These are phyloP conservation scores for Melanotaenia duboulayi DNA, from an alignment of 2,113 vertebrate species.

Conservation along the genomic window DNA sequence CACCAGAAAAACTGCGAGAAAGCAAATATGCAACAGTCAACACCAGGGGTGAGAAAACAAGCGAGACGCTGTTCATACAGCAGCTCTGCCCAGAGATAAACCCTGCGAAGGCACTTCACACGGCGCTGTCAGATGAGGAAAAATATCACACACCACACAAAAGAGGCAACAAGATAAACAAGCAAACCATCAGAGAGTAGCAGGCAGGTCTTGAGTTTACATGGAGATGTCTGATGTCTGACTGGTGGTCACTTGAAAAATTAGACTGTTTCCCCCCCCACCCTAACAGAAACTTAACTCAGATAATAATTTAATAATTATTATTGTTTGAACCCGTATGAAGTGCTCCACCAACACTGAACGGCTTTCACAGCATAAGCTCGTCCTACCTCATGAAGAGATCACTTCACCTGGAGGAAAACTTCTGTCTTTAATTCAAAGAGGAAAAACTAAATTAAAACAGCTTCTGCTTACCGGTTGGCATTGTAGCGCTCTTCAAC, in stretches of 20 bases:
- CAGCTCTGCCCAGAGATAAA: conserved; percentile 24
- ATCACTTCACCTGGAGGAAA: conserved; percentile 6
- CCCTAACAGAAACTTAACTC: neutral
- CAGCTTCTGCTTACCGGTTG: conserved; percentile 71
- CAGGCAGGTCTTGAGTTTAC: conserved; percentile 7
- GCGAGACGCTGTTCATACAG: conserved; percentile 44
- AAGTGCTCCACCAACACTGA: conserved; percentile 21
- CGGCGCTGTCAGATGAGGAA: conserved; percentile 51
- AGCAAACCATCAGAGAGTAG: conserved; percentile 23
- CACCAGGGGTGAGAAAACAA: conserved; percentile 52
- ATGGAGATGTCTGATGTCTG: conserved; percentile 25
- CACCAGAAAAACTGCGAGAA: conserved; percentile 44
- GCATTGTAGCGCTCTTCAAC: conserved; percentile 65
- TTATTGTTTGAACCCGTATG: neutral
- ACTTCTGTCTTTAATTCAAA: neutral
- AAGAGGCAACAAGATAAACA: conserved; percentile 44
- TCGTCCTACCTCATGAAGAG: conserved; percentile 17
- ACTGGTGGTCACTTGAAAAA: conserved; percentile 36
- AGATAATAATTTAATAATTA: neutral
- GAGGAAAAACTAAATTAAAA: neutral
- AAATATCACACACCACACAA: conserved; percentile 46
- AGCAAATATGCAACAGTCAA: conserved; percentile 52
- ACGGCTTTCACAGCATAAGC: neutral
- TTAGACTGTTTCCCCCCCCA: neutral
- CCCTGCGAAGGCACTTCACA: conserved; percentile 51